Conservation (phyloP, 2,797 vertebrate species). For the Clarias laeviceps region DNA sequence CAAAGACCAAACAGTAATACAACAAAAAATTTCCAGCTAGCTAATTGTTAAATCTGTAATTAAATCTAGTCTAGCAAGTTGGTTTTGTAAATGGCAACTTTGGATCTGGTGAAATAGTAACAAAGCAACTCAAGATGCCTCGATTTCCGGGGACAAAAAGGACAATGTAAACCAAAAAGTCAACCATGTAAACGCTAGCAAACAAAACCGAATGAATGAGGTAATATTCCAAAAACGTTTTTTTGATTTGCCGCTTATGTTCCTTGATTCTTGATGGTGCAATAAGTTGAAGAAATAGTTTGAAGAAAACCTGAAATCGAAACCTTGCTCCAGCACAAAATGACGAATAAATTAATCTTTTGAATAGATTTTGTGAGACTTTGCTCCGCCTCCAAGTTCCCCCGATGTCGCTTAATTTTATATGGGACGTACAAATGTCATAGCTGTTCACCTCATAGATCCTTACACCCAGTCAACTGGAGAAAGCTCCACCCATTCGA, state of each 20-base stretch:
- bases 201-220: neutral
- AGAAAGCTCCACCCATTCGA: too few species aligned
- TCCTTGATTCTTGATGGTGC: neutral
- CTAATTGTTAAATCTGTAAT: too few species aligned
- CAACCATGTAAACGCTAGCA: neutral
- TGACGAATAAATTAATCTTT: neutral
- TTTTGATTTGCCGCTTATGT: conserved; percentile 8
- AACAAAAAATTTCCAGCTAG: neutral
- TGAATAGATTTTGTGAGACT: neutral
- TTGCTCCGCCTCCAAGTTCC: too few species aligned
- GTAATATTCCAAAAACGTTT: neutral
- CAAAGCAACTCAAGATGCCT: too few species aligned
- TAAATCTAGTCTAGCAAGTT: neutral
- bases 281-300: neutral
- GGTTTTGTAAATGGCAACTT: neutral
- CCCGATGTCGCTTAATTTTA: too few species aligned
- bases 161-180: neutral
- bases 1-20: neutral
- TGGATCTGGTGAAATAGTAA: neutral
- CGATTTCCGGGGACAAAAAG: neutral
- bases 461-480: neutral
- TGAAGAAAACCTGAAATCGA: neutral
- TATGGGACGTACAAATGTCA: too few species aligned
- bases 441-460: neutral
- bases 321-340: neutral